These are phyloP conservation scores for Drosophila lacicola DNA, from an alignment of 2,888 invertebrate species.

Conservation along the genomic window DNA sequence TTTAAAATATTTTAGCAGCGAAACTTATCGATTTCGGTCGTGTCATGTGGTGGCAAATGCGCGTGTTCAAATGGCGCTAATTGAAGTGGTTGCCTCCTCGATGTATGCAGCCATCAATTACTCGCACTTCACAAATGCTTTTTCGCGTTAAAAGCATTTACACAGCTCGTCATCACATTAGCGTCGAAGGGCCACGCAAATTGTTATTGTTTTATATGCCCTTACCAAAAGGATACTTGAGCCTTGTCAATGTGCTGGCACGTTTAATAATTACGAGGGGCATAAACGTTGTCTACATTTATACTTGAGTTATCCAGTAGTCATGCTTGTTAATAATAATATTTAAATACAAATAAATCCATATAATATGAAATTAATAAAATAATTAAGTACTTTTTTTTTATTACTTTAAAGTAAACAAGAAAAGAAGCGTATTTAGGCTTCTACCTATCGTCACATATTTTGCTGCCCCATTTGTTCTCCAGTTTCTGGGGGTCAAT, in stretches of 20 bases:
- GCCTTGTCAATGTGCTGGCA: constrained; percentile 10
- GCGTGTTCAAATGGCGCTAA: constrained; percentile 64
- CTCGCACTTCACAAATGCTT: constrained; percentile 62
- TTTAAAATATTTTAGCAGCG: constrained; percentile 66
- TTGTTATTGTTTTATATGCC: constrained; percentile 57
- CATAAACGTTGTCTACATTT: too few species aligned
- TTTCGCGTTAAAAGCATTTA: constrained; percentile 67
- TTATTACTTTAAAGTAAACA: neutral
- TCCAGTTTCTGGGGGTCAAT: neutral
- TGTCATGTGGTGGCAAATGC: constrained; percentile 21
- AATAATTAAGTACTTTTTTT: too few species aligned
- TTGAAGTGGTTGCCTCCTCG: constrained; percentile 67
- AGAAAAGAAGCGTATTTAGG: constrained; percentile 14
- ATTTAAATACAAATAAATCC: neutral
- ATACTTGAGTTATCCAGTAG: too few species aligned
- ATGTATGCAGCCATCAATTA: constrained; percentile 70
- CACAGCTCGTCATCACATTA: constrained; percentile 63
- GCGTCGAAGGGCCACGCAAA: constrained; percentile 44
- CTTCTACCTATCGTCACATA: neutral
- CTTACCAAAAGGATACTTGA: constrained; percentile 16
- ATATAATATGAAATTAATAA: too few species aligned
- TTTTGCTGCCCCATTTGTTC: neutral
- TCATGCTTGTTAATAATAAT: too few species aligned
- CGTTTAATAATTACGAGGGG: constrained; percentile 8
- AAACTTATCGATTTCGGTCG: constrained; percentile 66